Evolutionary conservation across 2,797 vertebrate species (phyloP), one percentile per base, ranked within the genome.

Genomic region (Peromyscus eremicus): DNA sequence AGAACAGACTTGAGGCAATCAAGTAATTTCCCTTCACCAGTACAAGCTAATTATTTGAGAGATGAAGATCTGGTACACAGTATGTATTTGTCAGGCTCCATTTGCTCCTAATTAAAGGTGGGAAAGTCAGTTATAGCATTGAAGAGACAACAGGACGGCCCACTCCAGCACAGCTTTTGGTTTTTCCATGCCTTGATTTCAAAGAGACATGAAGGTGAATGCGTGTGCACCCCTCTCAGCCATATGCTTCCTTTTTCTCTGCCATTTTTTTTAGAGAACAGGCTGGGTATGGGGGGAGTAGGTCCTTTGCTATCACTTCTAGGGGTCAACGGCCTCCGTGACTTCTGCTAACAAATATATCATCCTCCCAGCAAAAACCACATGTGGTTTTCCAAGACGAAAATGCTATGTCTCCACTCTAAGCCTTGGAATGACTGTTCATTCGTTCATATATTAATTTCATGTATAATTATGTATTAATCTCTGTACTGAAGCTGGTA

Each of bases 51-150:
- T 98, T 98, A 97, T 97, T 94, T 49, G 75, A 84, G 97, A 96
- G 97, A 95, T 97, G 97, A 94, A 86, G 87, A 97, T 97, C 97
- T 97, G 90, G 84, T 82, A 29, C 76, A 52, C 46, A 29, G 89
- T 87, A 95, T 96, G 88, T 97, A 94, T 97, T 95, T 95, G 89
- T 97, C 91, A 91, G 89, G 80, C 87, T 93, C 92, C 96, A 87
- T 97, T 97, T 96, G 98, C 97, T 96, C 73, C 94, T 95, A 96
- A 98, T 97, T 97, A 97, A 97, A 97, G 94, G 75, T 97, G 92
- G 64, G 91, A 97, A 93, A n/a, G 73, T 94, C 96, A 92, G 94
- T 91, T 91, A 77, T 76, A 94, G 71, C 76, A 9, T 5, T 40
- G 70, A 84, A 76, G 77, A 86, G 88, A 88, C 60, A 94, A 92